These are phyloP conservation scores for Progne subis DNA, from an alignment of 2,113 vertebrate genomes.

Conservation along the genomic window DNA sequence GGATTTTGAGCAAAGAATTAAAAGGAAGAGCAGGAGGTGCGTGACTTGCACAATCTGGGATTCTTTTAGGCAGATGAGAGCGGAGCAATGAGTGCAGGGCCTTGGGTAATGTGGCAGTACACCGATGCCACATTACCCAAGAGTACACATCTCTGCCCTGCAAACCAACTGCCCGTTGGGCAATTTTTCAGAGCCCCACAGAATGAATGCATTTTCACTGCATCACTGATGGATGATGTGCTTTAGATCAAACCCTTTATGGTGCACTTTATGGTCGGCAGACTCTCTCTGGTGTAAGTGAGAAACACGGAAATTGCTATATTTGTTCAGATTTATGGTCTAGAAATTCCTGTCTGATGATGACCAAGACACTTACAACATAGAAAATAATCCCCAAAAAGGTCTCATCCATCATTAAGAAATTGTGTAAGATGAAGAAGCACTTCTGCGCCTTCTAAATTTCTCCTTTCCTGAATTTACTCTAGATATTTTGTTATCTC, in stretches of 20 bases:
- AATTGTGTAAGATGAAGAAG: background rate
- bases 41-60: background rate
- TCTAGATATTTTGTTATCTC: background rate
- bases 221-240: background rate
- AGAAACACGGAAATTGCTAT: background rate
- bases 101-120: background rate
- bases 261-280: background rate
- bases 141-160: background rate
- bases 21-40: conserved; percentile 23
- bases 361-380: background rate
- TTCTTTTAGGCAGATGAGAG: background rate
- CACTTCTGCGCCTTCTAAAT: background rate
- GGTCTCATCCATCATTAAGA: background rate
- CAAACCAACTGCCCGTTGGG: rapidly evolving
- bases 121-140: background rate
- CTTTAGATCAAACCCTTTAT: background rate
- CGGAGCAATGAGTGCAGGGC: background rate
- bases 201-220: background rate
- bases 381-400: background rate
- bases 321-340: background rate
- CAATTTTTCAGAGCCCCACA: background rate
- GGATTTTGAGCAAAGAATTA: conserved; percentile 28
- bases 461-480: background rate
- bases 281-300: background rate
- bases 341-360: background rate